Evolutionary conservation across 2,888 invertebrate species (phyloP).

Genomic region (Rhopalosiphum nymphaeae): DNA sequence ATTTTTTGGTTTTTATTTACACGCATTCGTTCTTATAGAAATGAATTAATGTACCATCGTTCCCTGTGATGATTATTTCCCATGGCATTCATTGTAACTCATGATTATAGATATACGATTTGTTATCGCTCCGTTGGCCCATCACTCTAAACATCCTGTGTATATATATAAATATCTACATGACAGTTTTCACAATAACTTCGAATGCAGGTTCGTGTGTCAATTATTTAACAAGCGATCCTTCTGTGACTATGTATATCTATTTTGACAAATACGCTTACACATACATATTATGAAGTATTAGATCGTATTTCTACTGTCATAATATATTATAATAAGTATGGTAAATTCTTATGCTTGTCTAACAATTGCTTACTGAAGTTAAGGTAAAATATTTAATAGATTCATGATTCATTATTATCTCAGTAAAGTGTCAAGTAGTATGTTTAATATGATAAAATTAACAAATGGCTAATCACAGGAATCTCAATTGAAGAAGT

Average conservation of each 20-base stretch:
- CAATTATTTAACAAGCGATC: not conserved
- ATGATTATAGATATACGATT: not conserved
- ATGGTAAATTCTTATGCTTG: not conserved
- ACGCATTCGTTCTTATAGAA: not conserved
- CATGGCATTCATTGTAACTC: not conserved
- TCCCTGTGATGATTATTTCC: not conserved
- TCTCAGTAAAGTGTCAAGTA: not conserved
- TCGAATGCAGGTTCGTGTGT: not conserved
- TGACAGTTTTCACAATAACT: constrained; percentile 10
- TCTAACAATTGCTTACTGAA: not conserved
- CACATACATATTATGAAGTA: not conserved
- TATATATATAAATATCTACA: not conserved
- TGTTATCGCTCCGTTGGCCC: constrained; percentile 16
- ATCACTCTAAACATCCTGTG: not conserved
- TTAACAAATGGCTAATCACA: not conserved
- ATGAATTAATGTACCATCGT: not conserved
- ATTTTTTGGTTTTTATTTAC: not conserved
- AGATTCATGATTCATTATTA: not conserved
- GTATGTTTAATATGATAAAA: not conserved
- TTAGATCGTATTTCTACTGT: not conserved
- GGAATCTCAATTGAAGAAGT: not conserved
- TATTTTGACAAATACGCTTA: not conserved
- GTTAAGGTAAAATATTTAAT: not conserved
- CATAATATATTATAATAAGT: not conserved
- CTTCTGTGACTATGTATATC: not conserved